phyloP scores from a whole-genome alignment of 2,797 vertebrate genomes.

The Phylloscopus collybita region DNA sequence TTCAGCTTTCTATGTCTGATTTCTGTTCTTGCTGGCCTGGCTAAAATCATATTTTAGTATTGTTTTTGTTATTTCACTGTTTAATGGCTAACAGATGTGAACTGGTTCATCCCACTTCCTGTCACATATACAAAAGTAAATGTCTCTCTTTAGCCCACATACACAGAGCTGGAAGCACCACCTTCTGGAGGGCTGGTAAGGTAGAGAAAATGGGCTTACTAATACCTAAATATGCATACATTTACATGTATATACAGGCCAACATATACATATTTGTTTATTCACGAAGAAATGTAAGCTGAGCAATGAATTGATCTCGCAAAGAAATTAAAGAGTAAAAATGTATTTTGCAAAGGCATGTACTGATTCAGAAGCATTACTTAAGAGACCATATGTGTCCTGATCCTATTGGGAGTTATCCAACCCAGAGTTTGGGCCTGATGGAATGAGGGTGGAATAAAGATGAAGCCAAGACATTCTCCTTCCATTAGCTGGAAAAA shows the following conservation, averaged over 20 bases:
- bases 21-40: background rate
- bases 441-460: slow-evolving; percentile 44
- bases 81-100: slow-evolving; percentile 48
- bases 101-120: slow-evolving; percentile 16
- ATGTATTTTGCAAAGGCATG: background rate
- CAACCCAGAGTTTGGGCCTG: background rate
- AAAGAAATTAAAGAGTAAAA: background rate
- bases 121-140: slow-evolving; percentile 6
- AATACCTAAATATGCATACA: background rate
- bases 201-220: background rate
- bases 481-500: slow-evolving; percentile 51
- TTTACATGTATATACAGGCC: background rate
- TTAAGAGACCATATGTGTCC: slow-evolving; percentile 11
- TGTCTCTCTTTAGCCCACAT: background rate
- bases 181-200: background rate
- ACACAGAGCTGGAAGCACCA: background rate
- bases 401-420: background rate
- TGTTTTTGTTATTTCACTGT: background rate
- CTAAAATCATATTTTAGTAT: slow-evolving; percentile 15
- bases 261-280: background rate
- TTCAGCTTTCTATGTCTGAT: slow-evolving; percentile 43
- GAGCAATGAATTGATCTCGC: background rate
- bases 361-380: slow-evolving; percentile 24
- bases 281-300: background rate
- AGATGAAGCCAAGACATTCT: slow-evolving; percentile 37